Conservation (phyloP, 2,888 invertebrate genomes). For the Eudasyphora cyanicolor region DNA sequence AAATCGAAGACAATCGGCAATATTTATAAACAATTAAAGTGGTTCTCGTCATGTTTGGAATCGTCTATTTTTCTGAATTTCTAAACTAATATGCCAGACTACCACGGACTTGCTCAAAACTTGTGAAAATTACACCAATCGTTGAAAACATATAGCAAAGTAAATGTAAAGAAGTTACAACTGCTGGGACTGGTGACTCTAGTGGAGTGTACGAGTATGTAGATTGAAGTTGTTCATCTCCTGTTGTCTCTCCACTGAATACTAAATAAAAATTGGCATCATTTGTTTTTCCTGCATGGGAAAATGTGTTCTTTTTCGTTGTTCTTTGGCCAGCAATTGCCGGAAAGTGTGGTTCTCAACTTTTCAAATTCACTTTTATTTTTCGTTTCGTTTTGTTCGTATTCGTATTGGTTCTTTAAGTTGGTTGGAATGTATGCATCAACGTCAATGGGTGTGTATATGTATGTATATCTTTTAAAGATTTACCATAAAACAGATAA, state of each 20-base stretch:
- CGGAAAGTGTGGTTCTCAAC: conserved; percentile 18
- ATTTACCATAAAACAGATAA: conserved; percentile 55
- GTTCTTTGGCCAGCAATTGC: conserved; percentile 16
- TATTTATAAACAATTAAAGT: no score
- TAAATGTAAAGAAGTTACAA: neutral
- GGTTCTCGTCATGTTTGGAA: no score
- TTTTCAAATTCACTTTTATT: conserved; percentile 40
- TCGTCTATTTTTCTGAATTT: no score
- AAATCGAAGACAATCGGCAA: no score
- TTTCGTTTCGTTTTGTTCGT: neutral
- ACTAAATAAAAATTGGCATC: conserved; percentile 51
- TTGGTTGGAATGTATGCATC: no score
- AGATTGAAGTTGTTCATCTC: conserved; percentile 39
- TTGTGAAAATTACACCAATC: neutral
- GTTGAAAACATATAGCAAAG: neutral
- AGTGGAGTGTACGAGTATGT: neutral
- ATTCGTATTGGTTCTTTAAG: neutral
- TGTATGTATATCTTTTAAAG: conserved; percentile 6
- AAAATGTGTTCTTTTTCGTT: conserved; percentile 18
- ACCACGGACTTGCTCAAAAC: no score
- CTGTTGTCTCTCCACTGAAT: conserved; percentile 36
- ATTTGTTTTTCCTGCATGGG: conserved; percentile 35
- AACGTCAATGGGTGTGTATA: no score
- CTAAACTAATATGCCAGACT: no score
- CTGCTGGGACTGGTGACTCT: neutral